Percentiles rank a stretch among this genome's conserved stretches.
Conservation (phyloP, 1,140 invertebrate species). For the Alviniconcha marisindica region DNA sequence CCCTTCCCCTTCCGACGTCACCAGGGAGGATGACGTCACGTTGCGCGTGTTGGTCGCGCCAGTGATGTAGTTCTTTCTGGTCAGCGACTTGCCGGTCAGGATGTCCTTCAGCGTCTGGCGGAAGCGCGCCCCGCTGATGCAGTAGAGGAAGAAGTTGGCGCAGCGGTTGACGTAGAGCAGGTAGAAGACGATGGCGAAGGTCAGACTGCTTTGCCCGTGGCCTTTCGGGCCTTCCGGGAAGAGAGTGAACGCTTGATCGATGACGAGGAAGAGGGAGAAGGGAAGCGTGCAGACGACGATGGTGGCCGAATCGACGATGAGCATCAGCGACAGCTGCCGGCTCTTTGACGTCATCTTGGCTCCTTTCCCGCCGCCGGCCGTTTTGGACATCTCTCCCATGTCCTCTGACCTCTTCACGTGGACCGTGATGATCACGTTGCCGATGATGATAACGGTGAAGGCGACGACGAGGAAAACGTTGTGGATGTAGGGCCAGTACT, state of each 20-base stretch:
- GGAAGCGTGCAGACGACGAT: conserved; percentile 64
- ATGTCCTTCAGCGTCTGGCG: conserved; percentile 50
- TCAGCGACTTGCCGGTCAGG: not conserved
- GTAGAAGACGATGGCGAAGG: conserved; percentile 60
- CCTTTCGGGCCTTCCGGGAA: conserved; percentile 31
- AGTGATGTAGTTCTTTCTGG: conserved; percentile 1
- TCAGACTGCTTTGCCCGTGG: conserved; percentile 46
- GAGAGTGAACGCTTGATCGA: conserved; percentile 40
- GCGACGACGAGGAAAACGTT: conserved; percentile 57
- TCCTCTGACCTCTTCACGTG: conserved; percentile 51
- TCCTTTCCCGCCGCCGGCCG: not conserved
- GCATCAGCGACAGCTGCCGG: conserved; percentile 61
- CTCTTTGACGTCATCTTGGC: conserved; percentile 32
- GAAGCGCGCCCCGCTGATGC: conserved; percentile 64
- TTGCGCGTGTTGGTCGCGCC: conserved; percentile 25
- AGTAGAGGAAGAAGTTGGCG: conserved; percentile 67
- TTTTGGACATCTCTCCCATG: not conserved
- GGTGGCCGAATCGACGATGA: conserved; percentile 61
- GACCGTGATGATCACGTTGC: conserved; percentile 68
- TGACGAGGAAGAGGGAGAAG: conserved; percentile 52
- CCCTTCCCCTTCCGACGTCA: not conserved
- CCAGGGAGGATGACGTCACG: not conserved
- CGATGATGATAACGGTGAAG: conserved; percentile 58
- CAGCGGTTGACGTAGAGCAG: conserved; percentile 68
- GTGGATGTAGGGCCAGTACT: conserved; percentile 63